These are phyloP conservation scores for Centroberyx gerrardi DNA, from an alignment of 2,797 vertebrate genomes.

Conservation along the genomic window DNA sequence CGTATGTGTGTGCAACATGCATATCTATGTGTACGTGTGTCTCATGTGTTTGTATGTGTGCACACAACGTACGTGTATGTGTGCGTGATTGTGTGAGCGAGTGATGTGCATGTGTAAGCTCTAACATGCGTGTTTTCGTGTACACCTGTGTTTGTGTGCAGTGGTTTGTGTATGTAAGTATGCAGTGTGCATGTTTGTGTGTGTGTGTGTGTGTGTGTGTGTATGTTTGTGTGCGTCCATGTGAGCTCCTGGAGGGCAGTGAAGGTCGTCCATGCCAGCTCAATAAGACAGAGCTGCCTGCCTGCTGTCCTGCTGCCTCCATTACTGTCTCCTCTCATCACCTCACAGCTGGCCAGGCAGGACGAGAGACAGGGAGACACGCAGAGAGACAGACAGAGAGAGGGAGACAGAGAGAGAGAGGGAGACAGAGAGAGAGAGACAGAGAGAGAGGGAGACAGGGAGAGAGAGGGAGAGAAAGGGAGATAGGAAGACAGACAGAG, in stretches of 20 bases:
- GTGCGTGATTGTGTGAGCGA: no score
- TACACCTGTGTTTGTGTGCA: no score
- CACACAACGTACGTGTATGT: no score
- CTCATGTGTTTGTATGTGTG: no score
- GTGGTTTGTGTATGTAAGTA: no score
- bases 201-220: neutral
- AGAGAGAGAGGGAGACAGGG: neutral
- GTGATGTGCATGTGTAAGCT: no score
- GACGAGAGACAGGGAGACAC: neutral
- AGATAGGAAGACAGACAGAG: neutral
- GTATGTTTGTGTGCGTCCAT: neutral
- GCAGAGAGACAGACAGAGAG: no score
- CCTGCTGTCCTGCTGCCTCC: slow-evolving; percentile 22
- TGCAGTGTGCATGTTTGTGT: neutral
- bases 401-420: neutral
- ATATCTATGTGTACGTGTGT: no score
- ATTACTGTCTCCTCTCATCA: slow-evolving; percentile 44
- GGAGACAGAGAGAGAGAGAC: no score
- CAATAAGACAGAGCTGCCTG: slow-evolving; percentile 19
- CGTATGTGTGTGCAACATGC: neutral
- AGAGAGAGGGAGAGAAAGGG: no score
- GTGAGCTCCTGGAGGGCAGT: slow-evolving; percentile 10
- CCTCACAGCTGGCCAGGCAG: slow-evolving; percentile 2
- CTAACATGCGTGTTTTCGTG: no score
- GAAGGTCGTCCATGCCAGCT: slow-evolving; percentile 16